Evolutionary conservation across 2,888 invertebrate genomes (phyloP), one percentile per base, ranked within the genome.

Genomic region (Caenorhabditis drosophilae): DNA sequence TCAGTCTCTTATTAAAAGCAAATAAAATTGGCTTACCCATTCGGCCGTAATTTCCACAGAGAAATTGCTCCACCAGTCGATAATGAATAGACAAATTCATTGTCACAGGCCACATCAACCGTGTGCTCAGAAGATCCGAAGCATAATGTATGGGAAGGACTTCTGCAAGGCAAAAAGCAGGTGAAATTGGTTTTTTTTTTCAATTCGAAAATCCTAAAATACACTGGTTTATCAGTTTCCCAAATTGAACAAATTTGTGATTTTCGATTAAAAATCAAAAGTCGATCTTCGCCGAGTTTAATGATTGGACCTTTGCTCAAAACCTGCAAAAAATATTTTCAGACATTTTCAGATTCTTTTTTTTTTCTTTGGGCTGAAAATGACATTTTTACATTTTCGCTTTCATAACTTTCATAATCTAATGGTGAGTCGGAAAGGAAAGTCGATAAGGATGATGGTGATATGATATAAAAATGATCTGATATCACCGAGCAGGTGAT

Each of bases 11-110:
- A n/a, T n/a, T n/a, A n/a, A n/a, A n/a, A n/a, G n/a, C n/a, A n/a
- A n/a, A n/a, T n/a, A n/a, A n/a, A n/a, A 25, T 3, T 6, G n/a
- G 18, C 61, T 9, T 16, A 73, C 70, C 75, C 75, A 34, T 68
- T 57, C 1, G 70, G 53, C n/a, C 60, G 35, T 55, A 76, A 55
- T 16, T 64, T 70, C 76, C 76, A 76, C 16, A 67, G 57, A 1
- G 76, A 75, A 3, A 76, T 47, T 22, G 69, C 60, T 31, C 76
- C 76, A 26, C 60, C 63, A 18, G 57, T 59, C 0, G 76, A 75
- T 23, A 76, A 35, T 3, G 68, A 64, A 47, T 67, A 75, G 26
- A 76, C 27, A 16, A 25, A 12, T 15, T 42, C 31, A 27, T 53
- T 49, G 20, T 53, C 55, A 35, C 47, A 47, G 1, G 57, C 47